Percentiles rank a stretch among this genome's conserved stretches.
These are phyloP conservation scores for Pseudorasbora parva DNA, from an alignment of 2,113 vertebrate genomes.

Conservation along the genomic window DNA sequence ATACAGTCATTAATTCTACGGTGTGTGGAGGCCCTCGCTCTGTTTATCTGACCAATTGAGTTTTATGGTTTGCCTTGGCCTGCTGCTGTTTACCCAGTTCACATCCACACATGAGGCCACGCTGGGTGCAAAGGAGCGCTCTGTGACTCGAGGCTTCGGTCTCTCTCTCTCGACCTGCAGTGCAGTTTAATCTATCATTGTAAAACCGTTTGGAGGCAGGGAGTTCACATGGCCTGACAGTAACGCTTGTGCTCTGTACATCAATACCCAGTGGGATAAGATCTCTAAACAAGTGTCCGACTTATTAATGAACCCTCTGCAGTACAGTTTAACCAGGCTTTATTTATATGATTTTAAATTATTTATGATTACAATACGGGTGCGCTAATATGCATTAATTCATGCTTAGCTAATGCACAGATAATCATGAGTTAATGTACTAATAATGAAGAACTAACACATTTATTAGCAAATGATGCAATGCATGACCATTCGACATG, in stretches of 20 bases:
- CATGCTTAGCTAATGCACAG: too few relatives aligned
- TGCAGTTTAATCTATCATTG: constrained; percentile 25
- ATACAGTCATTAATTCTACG: constrained; percentile 61
- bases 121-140: constrained; percentile 45
- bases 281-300: background rate
- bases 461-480: too few relatives aligned
- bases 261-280: background rate
- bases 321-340: background rate
- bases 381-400: too few relatives aligned
- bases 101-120: constrained; percentile 57
- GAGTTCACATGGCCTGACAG: background rate
- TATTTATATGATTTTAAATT: too few relatives aligned
- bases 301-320: background rate
- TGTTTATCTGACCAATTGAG: constrained; percentile 63
- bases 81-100: constrained; percentile 56
- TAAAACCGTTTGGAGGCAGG: constrained; percentile 9
- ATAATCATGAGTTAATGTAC: too few relatives aligned
- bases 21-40: constrained; percentile 47
- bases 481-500: too few relatives aligned
- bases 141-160: constrained; percentile 18
- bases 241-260: background rate
- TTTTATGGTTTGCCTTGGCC: constrained; percentile 64
- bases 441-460: too few relatives aligned
- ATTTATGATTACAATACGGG: too few relatives aligned
- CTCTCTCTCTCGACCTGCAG: background rate